A percentile compares a stretch with the other conserved stretches of the same genome.
Evolutionary conservation across 2,888 invertebrate genomes (phyloP).

Genomic region (Apodemia hepburni): DNA sequence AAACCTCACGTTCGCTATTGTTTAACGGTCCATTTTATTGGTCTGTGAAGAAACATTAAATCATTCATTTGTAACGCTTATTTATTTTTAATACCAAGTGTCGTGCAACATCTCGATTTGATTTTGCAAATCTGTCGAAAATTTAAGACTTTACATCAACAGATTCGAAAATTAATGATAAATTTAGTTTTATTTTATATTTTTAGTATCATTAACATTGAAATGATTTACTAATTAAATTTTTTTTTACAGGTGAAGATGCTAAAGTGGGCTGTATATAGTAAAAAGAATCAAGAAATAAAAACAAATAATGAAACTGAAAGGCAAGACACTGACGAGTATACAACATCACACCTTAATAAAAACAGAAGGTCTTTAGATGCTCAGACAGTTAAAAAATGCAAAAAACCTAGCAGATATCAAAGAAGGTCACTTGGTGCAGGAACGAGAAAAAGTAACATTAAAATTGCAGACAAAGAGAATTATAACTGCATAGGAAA

Average conservation of each 20-base stretch:
- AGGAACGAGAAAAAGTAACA: conserved; percentile 55
- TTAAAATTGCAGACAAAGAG: conserved; percentile 63
- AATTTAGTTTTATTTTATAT: neutral
- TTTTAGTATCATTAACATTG: too few species aligned
- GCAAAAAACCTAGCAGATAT: conserved; percentile 69
- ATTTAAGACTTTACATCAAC: too few species aligned
- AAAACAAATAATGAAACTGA: conserved; percentile 42
- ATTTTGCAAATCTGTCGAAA: too few species aligned
- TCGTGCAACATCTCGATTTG: neutral
- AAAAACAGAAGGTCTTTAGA: conserved; percentile 60
- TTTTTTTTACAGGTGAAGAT: conserved; percentile 66
- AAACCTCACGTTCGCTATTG: conserved; percentile 22
- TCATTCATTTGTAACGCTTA: conserved; percentile 21
- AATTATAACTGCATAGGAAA: conserved; percentile 73
- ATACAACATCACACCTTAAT: conserved; percentile 43
- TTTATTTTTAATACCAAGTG: conserved; percentile 18
- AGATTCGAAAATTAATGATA: neutral
- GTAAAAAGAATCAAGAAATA: conserved; percentile 64
- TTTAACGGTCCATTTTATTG: conserved; percentile 22
- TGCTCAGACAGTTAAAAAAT: conserved; percentile 61
- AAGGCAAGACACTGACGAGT: conserved; percentile 41
- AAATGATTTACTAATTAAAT: too few species aligned
- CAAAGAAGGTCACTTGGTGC: conserved; percentile 66
- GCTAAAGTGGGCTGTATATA: conserved; percentile 83
- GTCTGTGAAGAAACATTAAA: conserved; percentile 19